A percentile compares a stretch with the other conserved stretches of the same genome.
Evolutionary conservation across 2,113 vertebrate genomes (phyloP).

Genomic region (Sinocyclocheilus rhinocerous): DNA sequence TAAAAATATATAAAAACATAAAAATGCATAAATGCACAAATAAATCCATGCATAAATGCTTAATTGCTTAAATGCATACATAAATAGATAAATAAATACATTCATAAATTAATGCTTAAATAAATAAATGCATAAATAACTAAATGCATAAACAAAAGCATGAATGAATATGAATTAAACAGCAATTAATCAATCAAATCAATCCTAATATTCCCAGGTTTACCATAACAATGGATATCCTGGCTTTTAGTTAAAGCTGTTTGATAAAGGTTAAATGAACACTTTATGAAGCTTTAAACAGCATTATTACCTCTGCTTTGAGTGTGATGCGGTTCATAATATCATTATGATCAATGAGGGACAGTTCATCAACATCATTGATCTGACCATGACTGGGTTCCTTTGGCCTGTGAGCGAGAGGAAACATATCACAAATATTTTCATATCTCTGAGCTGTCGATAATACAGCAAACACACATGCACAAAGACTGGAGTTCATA

Average conservation of each 20-base stretch:
- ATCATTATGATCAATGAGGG: constrained; percentile 95
- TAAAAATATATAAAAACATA: too few relatives aligned
- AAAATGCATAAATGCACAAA: too few relatives aligned
- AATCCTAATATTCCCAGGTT: not conserved
- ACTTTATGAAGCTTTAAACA: not conserved
- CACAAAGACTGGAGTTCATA: constrained; percentile 27
- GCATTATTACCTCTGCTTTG: constrained; percentile 87
- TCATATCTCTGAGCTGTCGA: not conserved
- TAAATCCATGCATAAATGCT: too few relatives aligned
- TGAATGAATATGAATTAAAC: not conserved
- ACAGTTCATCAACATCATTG: constrained; percentile 93
- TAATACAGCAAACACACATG: not conserved
- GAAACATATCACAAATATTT: not conserved
- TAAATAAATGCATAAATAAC: not conserved
- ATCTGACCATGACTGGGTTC: constrained; percentile 77
- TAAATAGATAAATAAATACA: too few relatives aligned
- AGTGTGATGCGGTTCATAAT: constrained; percentile 92
- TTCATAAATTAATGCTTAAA: not conserved
- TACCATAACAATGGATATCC: not conserved
- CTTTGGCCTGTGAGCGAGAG: constrained; percentile 77
- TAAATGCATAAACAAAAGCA: not conserved
- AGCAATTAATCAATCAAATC: not conserved
- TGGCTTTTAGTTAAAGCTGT: not conserved
- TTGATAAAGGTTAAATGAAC: not conserved
- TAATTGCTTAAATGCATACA: too few relatives aligned